Evolutionary conservation across 2,888 invertebrate genomes (phyloP).

Genomic region (Enchytraeus crypticus): DNA sequence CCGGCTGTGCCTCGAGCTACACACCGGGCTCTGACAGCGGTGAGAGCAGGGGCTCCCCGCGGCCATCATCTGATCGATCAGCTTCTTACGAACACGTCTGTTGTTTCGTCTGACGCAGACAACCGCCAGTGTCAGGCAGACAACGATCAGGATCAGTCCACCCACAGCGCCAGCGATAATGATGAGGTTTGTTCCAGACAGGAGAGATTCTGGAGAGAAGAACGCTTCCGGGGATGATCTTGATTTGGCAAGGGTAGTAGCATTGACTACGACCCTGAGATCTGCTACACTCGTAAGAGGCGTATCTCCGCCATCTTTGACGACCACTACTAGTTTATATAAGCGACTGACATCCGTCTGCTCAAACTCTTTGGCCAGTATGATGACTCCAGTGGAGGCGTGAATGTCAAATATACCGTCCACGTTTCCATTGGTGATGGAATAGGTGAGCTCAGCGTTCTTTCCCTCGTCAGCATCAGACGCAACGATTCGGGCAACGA

Average conservation of each 20-base stretch:
- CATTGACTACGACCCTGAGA: constrained; percentile 11
- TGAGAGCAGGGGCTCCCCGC: not conserved
- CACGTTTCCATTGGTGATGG: constrained; percentile 42
- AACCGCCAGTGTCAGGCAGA: constrained; percentile 6
- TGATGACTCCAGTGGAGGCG: constrained; percentile 47
- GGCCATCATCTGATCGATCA: not conserved
- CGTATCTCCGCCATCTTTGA: constrained; percentile 15
- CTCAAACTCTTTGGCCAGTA: constrained; percentile 35
- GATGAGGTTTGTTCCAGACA: constrained; percentile 6
- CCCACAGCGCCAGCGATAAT: constrained; percentile 3
- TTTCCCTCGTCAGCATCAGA: constrained; percentile 33
- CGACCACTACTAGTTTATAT: constrained; percentile 16
- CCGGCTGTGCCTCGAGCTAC: constrained; percentile 49
- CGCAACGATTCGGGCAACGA: constrained; percentile 32
- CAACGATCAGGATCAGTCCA: constrained; percentile 5
- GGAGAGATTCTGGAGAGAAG: not conserved
- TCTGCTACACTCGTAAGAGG: constrained; percentile 12
- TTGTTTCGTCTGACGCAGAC: constrained; percentile 5
- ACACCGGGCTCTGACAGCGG: not conserved
- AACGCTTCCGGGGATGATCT: constrained; percentile 6
- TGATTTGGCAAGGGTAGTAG: not conserved
- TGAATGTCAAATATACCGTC: constrained; percentile 49
- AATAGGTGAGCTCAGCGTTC: constrained; percentile 32
- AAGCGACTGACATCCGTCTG: not conserved
- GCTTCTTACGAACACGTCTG: not conserved